Conservation (phyloP, 2,888 invertebrate genomes). For the Desoria tigrina region DNA sequence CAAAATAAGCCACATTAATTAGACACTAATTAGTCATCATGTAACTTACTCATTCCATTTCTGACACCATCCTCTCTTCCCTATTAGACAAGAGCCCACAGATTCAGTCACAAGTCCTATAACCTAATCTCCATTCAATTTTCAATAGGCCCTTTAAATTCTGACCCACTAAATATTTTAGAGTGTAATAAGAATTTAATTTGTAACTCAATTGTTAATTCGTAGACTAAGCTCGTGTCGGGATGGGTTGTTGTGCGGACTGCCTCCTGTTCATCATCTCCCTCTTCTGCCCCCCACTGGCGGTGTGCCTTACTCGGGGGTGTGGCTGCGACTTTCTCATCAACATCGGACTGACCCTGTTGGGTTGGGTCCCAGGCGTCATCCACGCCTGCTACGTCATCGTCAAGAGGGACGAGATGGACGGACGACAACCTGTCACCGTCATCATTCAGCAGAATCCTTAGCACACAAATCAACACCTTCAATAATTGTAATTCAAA, state of each 20-base stretch:
- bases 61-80: too few species aligned
- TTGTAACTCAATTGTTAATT: too few species aligned
- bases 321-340: slow-evolving; percentile 32
- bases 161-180: too few species aligned
- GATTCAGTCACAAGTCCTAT: too few species aligned
- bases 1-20: too few species aligned
- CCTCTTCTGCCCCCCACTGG: slow-evolving; percentile 32
- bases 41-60: too few species aligned
- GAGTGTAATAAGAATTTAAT: too few species aligned
- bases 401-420: slow-evolving; percentile 29
- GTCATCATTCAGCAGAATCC: slow-evolving; percentile 27
- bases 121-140: too few species aligned
- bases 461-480: not conserved
- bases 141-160: too few species aligned
- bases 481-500: not conserved
- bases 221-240: too few species aligned
- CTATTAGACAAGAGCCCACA: too few species aligned
- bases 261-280: slow-evolving; percentile 34
- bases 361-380: slow-evolving; percentile 21
- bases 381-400: slow-evolving; percentile 26
- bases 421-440: slow-evolving; percentile 22
- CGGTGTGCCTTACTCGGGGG: slow-evolving; percentile 23
- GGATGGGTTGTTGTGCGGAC: slow-evolving; percentile 23
- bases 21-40: too few species aligned
- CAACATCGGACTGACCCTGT: slow-evolving; percentile 25